Evolutionary conservation across 1,140 invertebrate genomes (phyloP).

Genomic region (Drosophila azteca): DNA sequence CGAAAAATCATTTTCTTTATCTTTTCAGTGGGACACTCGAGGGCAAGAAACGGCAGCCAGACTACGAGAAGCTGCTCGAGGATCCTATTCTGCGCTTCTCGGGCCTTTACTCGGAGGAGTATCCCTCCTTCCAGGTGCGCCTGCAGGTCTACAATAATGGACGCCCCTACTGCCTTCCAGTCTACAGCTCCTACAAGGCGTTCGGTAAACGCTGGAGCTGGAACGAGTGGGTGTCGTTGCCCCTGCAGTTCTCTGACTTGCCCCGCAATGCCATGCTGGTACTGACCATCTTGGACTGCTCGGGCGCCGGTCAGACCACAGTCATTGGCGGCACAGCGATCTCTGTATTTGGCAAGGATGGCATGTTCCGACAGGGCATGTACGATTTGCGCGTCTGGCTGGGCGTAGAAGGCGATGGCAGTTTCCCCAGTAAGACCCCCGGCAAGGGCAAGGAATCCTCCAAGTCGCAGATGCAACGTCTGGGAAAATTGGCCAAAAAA

Average conservation of each 20-base stretch:
- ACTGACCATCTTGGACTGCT: slow-evolving; percentile 96
- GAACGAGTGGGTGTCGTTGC: slow-evolving; percentile 98
- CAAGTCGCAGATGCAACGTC: slow-evolving; percentile 94
- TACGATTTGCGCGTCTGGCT: slow-evolving; percentile 92
- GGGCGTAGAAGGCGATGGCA: slow-evolving; percentile 90
- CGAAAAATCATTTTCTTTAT: neutral
- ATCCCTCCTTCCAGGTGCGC: slow-evolving; percentile 94
- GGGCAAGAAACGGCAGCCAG: slow-evolving; percentile 92
- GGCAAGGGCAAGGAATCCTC: slow-evolving; percentile 91
- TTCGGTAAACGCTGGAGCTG: slow-evolving; percentile 97
- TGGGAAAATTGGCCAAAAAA: slow-evolving; percentile 96
- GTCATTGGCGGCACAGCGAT: slow-evolving; percentile 96
- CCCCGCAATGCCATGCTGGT: slow-evolving; percentile 95
- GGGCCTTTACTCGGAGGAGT: slow-evolving; percentile 91
- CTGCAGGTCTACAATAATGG: slow-evolving; percentile 95
- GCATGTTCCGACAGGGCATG: slow-evolving; percentile 93
- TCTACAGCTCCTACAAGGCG: slow-evolving; percentile 96
- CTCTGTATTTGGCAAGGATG: slow-evolving; percentile 96
- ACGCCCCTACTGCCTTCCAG: slow-evolving; percentile 92
- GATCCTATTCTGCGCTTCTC: slow-evolving; percentile 96
- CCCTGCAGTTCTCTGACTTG: slow-evolving; percentile 95
- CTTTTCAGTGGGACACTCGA: slow-evolving; percentile 94
- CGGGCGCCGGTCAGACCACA: slow-evolving; percentile 91
- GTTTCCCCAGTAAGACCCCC: slow-evolving; percentile 89
- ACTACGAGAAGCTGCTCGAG: slow-evolving; percentile 93